Evolutionary conservation across 2,888 invertebrate genomes (phyloP).

Genomic region (Nomada lathburiana): DNA sequence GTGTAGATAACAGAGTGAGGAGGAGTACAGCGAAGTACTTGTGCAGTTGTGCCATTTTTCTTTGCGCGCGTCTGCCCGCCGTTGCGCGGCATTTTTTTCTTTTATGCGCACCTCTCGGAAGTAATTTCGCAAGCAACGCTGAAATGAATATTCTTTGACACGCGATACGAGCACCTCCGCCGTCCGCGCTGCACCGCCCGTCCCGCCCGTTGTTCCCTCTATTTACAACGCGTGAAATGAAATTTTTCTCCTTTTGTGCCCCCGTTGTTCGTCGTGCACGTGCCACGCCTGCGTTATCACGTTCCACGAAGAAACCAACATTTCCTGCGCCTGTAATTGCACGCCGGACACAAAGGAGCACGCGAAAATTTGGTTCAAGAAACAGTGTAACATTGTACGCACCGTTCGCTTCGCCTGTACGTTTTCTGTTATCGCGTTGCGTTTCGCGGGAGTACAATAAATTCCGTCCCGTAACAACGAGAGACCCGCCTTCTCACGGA

Average conservation of each 20-base stretch:
- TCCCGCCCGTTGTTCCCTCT: not conserved
- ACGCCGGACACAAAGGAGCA: not conserved
- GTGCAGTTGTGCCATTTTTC: conserved; percentile 71
- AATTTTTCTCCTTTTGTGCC: conserved; percentile 30
- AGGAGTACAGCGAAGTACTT: conserved; percentile 55
- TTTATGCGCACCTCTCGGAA: conserved; percentile 57
- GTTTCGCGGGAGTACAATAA: too few species aligned
- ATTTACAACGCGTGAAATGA: conserved; percentile 34
- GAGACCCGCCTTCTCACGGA: too few species aligned
- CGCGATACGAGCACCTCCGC: conserved; percentile 17
- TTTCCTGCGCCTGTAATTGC: not conserved
- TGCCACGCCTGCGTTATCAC: conserved; percentile 11
- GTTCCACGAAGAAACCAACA: not conserved
- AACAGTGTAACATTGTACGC: not conserved
- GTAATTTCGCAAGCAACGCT: conserved; percentile 52
- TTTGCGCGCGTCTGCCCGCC: conserved; percentile 59
- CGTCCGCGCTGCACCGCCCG: not conserved
- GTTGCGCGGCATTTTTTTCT: conserved; percentile 56
- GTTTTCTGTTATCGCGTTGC: too few species aligned
- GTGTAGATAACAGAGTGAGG: conserved; percentile 65
- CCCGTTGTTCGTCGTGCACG: conserved; percentile 23
- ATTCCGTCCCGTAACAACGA: too few species aligned
- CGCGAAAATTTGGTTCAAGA: not conserved
- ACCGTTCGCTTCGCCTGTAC: not conserved
- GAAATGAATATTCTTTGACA: conserved; percentile 57